Base-by-base conservation (phyloP, 1,140 invertebrate genomes). In the Drosophila busckii region DNA sequence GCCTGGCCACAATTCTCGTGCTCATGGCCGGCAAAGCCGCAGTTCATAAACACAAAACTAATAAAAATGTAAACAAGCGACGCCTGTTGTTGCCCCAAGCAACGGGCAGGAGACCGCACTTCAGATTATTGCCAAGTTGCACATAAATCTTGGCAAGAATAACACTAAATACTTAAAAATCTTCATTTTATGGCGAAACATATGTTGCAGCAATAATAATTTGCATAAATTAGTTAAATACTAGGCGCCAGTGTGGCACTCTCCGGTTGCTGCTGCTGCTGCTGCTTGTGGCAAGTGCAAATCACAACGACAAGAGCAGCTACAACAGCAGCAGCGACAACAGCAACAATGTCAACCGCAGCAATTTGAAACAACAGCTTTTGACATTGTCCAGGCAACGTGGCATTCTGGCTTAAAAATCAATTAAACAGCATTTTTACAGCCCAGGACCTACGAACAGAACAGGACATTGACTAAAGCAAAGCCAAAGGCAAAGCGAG, bases 131-230 rank as follows among this genome's bases (percentile, higher is more conserved):
- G 35, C 55, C 46, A 35, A 26, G 59, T 19, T 40, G 29, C 54
- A 55, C 75, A 80, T 82, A 82, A 82, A 82, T 82, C 75, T 69
- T 49, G 26, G 48, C 70, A 53, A 61, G 61, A 75, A 70, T 83
- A 82, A 82, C 75, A 82, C 75, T 80, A 80, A 82, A 80, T 75
- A 80, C 75, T 75, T 75, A 75, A 82, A 82, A 82, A 82, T 82
- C 75, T 82, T 66, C 75, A 75, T 82, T 82, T 82, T 75, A 82
- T 82, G 65, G 70, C 45, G 56, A 53, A 82, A 80, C 75, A 82
- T 82, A 82, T 82, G 75, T 82, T 82, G 76, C 75, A 63, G 65
- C 50, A 68, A 83, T 82, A 82, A 82, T 82, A 82, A 82, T 82
- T 82, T 82, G 75, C 75, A 82, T 82, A 82, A 82, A 82, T 82